Base-by-base conservation (phyloP, 2,113 vertebrate species). In the Probosciger aterrimus region DNA sequence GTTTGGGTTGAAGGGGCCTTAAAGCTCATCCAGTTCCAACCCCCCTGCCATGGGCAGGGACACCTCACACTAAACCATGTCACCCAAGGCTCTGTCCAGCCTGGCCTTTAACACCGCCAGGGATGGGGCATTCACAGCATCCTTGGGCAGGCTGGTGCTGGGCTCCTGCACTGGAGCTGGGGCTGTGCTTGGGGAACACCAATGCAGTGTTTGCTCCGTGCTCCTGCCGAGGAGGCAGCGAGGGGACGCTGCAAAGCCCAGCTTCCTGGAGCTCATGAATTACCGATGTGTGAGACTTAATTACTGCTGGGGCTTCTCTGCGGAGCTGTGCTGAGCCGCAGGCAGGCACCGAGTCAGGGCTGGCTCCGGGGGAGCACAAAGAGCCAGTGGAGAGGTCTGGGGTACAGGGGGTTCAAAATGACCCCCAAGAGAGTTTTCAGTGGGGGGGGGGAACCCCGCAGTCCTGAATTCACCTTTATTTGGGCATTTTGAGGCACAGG, bases 201-300 rank as follows among this genome's bases (percentile, higher is more conserved):
- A 6, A 6, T 35, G 2, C 30, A 19, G 70, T 8, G 2, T 4
- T 50, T 11, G 43, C 92, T 62, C 19, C 11, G 44, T 33, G 10
- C 6, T 71, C 75, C 70, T 30, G 82, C 82, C 4, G 2, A 46
- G 87, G 52, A 69, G 63, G 23, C 1, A 0, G 11, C 0, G 0
- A 67, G 71, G 75, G 50, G 30, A 65, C 0, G 0, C 46, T 70
- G 68, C 68, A 49, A 74, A 75, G 31, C 92, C 28, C 69, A 41
- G n/a, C 24, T 80, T 65, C 80, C 44, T 63, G 3, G 14, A 86
- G 89, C 65, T 93, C 33, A 73, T 55, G 14, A 74, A 91, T 95
- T 97, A 95, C 82, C 92, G 82, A 82, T 44, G 55, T 60, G 74
- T 3, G 3, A 87, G 85, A 67, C 69, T 96, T 97, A 91, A 96